These are phyloP conservation scores for Elanoides forficatus DNA, from an alignment of 2,113 vertebrate species.

Conservation along the genomic window DNA sequence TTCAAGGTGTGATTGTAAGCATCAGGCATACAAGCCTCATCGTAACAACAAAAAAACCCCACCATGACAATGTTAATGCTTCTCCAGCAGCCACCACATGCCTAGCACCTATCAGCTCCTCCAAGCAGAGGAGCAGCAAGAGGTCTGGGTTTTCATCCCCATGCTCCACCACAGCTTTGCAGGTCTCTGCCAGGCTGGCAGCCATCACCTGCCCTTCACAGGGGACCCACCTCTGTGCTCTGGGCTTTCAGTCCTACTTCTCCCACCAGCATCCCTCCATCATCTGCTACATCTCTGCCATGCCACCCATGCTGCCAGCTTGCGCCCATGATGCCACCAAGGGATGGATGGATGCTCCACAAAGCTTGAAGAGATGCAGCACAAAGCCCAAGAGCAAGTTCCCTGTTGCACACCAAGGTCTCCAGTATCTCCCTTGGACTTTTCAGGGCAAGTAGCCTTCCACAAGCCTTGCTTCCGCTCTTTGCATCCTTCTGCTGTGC, in stretches of 20 bases:
- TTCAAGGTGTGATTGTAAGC: neutral
- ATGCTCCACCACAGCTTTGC: rapidly evolving
- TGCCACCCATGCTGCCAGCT: rapidly evolving
- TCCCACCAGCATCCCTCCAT: neutral
- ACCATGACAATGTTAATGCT: rapidly evolving
- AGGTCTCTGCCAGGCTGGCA: neutral
- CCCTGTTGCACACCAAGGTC: neutral
- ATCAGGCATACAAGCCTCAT: neutral
- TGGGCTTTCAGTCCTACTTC: neutral
- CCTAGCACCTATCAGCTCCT: neutral
- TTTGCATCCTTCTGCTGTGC: neutral
- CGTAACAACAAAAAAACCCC: neutral
- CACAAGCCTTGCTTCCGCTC: neutral
- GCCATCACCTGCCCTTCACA: neutral
- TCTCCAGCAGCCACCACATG: neutral
- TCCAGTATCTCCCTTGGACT: neutral
- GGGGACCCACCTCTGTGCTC: neutral
- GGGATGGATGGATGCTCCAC: neutral
- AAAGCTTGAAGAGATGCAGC: neutral
- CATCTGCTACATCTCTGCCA: neutral
- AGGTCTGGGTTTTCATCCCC: neutral
- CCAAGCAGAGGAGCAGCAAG: neutral
- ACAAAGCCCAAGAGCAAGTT: neutral
- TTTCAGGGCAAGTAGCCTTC: neutral
- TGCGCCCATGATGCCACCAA: rapidly evolving